Evolutionary conservation across 1,140 invertebrate species (phyloP).

Genomic region (Zaprionus gabonicus): DNA sequence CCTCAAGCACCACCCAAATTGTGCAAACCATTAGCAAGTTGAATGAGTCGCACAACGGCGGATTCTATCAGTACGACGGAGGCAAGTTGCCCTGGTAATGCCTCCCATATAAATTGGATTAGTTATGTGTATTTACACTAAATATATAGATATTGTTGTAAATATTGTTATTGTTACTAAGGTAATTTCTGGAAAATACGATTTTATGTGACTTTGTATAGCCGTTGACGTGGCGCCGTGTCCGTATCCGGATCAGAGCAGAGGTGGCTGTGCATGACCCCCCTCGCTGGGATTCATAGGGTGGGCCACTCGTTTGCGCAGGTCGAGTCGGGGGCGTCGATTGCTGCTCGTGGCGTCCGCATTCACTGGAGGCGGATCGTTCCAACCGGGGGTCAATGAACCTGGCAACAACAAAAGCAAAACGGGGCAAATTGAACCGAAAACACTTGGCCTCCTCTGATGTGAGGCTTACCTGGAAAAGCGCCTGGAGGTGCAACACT

Average conservation of each 20-base stretch:
- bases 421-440: background rate
- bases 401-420: slow-evolving; percentile 33
- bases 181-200: slow-evolving; percentile 14
- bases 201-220: background rate
- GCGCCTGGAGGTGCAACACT: slow-evolving; percentile 55
- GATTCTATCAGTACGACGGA: slow-evolving; percentile 92
- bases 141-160: background rate
- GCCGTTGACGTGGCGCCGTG: background rate
- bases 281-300: slow-evolving; percentile 51
- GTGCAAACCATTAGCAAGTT: slow-evolving; percentile 88
- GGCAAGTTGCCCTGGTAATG: slow-evolving; percentile 89
- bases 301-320: slow-evolving; percentile 75
- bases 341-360: slow-evolving; percentile 33
- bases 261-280: slow-evolving; percentile 16
- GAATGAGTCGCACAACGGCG: slow-evolving; percentile 88
- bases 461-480: slow-evolving; percentile 53
- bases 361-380: slow-evolving; percentile 73
- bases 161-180: slow-evolving; percentile 31
- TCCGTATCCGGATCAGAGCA: slow-evolving; percentile 11
- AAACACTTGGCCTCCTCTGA: background rate
- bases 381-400: slow-evolving; percentile 78
- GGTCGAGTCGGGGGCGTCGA: slow-evolving; percentile 69
- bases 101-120: background rate
- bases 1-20: slow-evolving; percentile 88
- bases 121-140: background rate